Conservation (phyloP, 2,888 invertebrate genomes). For the Lomographa bimaculata region DNA sequence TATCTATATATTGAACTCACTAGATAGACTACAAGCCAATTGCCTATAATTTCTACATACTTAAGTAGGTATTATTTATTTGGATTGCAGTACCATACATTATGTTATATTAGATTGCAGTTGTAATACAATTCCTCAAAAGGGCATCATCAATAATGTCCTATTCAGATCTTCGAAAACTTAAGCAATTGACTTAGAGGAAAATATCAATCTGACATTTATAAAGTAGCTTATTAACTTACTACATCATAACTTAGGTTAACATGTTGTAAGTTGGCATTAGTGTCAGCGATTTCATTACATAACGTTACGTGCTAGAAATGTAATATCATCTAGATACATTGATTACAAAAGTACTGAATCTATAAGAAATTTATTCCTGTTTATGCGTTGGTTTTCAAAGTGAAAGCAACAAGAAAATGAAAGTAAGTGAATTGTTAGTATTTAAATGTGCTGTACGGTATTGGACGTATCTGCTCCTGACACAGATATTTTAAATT, state of each 20-base stretch:
- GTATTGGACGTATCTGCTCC: slow-evolving; percentile 23
- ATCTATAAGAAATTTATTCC: slow-evolving; percentile 9
- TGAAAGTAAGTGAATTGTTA: slow-evolving; percentile 34
- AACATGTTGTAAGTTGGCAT: slow-evolving; percentile 4
- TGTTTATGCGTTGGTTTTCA: slow-evolving; percentile 18
- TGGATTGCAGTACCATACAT: too few species aligned
- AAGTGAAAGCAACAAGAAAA: slow-evolving; percentile 48
- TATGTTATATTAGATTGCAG: too few species aligned
- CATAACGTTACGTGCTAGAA: slow-evolving; percentile 23
- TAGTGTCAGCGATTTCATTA: slow-evolving; percentile 18
- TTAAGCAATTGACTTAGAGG: too few species aligned
- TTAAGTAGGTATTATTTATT: too few species aligned
- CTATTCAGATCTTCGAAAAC: too few species aligned
- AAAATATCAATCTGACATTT: slow-evolving; percentile 5
- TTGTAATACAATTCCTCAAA: too few species aligned
- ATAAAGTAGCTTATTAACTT: too few species aligned
- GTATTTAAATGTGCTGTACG: slow-evolving; percentile 24
- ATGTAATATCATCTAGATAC: slow-evolving; percentile 18
- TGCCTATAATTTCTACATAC: too few species aligned
- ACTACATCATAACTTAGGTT: too few species aligned
- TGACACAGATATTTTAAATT: slow-evolving; percentile 11
- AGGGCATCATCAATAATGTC: too few species aligned
- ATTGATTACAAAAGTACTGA: slow-evolving; percentile 19
- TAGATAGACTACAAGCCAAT: too few species aligned
- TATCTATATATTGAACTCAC: too few species aligned